Percentiles rank a stretch among this genome's conserved stretches.
phyloP scores from a whole-genome alignment of 35 echinoderm and acorn worm species.

The Diadema setosum region DNA sequence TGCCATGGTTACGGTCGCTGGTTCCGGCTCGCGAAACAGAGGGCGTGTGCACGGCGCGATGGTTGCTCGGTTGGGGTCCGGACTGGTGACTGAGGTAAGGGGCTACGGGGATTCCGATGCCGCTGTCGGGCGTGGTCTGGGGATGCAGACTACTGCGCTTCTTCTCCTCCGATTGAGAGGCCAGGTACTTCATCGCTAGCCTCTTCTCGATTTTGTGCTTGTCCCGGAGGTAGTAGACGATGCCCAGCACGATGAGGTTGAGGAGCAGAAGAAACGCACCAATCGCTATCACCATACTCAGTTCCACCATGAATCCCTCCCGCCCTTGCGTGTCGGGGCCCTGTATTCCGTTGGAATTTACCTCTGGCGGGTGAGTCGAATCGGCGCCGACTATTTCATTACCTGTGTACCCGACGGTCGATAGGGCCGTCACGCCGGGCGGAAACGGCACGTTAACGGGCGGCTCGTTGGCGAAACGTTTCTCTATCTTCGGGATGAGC shows the following conservation, averaged over 20 bases:
- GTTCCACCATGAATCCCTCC: constrained; percentile 54
- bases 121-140: constrained; percentile 64
- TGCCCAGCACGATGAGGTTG: constrained; percentile 65
- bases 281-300: constrained; percentile 75
- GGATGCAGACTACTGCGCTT: constrained; percentile 43
- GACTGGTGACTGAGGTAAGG: not conserved
- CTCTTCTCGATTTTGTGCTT: constrained; percentile 71
- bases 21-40: not conserved
- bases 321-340: not conserved
- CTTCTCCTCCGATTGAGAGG: constrained; percentile 59
- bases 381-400: not conserved
- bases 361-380: not conserved
- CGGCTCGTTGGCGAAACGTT: constrained; percentile 13
- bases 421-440: not conserved
- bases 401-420: not conserved
- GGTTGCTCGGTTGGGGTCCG: not conserved
- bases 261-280: constrained; percentile 75
- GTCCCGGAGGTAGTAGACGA: constrained; percentile 81
- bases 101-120: constrained; percentile 30
- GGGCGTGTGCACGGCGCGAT: not conserved
- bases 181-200: constrained; percentile 80
- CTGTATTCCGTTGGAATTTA: not conserved
- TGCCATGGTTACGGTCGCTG: not conserved
- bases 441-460: not conserved
- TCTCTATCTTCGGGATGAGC: constrained; percentile 53